Evolutionary conservation across 2,888 invertebrate species (phyloP), one percentile per base, ranked within the genome.

Genomic region (Cremastinae sp.): DNA sequence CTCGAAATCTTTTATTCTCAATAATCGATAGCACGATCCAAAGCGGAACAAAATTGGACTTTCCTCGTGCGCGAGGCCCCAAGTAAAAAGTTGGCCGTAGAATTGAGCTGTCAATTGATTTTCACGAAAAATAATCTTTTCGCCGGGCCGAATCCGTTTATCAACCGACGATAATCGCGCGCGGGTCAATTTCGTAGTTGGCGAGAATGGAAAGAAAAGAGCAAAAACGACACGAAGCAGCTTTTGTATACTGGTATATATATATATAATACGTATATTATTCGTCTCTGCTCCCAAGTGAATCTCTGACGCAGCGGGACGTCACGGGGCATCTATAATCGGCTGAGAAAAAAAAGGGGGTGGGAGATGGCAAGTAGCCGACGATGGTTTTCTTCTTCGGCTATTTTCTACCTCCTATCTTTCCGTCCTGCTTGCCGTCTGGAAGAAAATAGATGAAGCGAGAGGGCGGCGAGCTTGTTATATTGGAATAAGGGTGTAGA

Each of bases 281-380:
- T 43, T 43, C 41, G 16, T 7, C 38, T 61, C 61, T n/a, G n/a
- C n/a, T 66, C 79, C 85, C 84, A 83, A 84, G 84, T 84, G 84
- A 84, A 84, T 84, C 86, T 85, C 80, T 49, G 68, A 66, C 87
- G 41, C 87, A 86, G 87, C 85, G 78, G 86, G 86, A 80, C 80
- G 78, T 83, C 84, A 65, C 72, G 53, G 64, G 75, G 62, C 69
- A 61, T 20, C 53, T 43, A 71, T 66, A 16, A 2, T 12, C 10
- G 12, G 41, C 34, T 28, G 4, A 45, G 18, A 28, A 51, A 49
- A 36, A 74, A 76, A n/a, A n/a, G n/a, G n/a, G n/a, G n/a, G n/a
- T n/a, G n/a, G 70, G 75, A 62, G 22, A 64, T 62, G 36, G 38
- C 45, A 41, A 74, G 66, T 72, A 69, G 53, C 68, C 47, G 62